These are phyloP conservation scores for Mesocentrotus franciscanus DNA, from an alignment of 53 echinoderm and acorn worm species.

Conservation along the genomic window DNA sequence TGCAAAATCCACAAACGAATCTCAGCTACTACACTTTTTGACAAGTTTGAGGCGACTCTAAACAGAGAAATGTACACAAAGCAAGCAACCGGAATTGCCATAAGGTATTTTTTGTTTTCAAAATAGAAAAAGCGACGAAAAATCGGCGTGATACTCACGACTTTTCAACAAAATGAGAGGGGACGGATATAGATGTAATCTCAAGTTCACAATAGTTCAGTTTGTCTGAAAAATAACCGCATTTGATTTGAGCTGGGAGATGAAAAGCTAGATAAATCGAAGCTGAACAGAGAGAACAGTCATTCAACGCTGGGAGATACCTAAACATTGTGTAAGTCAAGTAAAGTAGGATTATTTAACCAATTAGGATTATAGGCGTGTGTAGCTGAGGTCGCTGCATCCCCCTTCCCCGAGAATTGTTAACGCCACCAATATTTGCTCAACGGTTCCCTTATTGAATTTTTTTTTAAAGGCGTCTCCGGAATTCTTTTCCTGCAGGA, in stretches of 20 bases:
- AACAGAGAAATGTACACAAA: background rate
- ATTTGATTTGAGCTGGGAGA: background rate
- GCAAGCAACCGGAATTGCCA: conserved; percentile 23
- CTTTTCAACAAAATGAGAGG: conserved; percentile 31
- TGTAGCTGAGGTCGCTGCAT: too few species aligned
- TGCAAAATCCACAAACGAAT: background rate
- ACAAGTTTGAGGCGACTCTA: background rate
- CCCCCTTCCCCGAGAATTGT: too few species aligned
- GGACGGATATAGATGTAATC: background rate
- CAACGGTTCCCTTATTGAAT: too few species aligned
- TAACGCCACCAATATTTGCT: too few species aligned
- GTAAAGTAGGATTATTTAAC: background rate
- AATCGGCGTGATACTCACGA: background rate
- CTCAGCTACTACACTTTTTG: conserved; percentile 6
- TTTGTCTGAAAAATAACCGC: background rate
- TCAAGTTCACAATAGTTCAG: background rate
- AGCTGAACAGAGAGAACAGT: background rate
- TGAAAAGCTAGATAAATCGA: background rate
- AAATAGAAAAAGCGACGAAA: background rate
- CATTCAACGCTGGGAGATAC: background rate
- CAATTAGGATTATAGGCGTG: background rate
- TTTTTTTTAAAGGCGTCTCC: too few species aligned
- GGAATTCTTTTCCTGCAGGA: too few species aligned
- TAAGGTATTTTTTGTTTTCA: background rate
- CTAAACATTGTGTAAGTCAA: background rate